phyloP scores from a whole-genome alignment of 2,797 vertebrate genomes.

The Zalophus californianus region DNA sequence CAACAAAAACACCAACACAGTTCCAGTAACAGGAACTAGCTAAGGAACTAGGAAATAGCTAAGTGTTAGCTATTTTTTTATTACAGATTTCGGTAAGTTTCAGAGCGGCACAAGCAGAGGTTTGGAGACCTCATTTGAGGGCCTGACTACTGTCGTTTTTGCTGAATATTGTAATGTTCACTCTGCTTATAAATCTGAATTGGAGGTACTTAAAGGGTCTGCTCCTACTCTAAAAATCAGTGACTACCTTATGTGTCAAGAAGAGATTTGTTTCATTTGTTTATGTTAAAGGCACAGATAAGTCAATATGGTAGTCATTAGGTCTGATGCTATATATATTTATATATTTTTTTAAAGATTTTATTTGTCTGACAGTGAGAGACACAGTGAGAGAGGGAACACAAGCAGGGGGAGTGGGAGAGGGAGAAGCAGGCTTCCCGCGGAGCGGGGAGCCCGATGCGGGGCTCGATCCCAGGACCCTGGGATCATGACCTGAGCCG shows the following conservation, averaged over 20 bases:
- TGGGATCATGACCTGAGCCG: too few species aligned
- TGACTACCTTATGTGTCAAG: background rate
- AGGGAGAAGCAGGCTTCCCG: too few species aligned
- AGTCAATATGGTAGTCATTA: background rate
- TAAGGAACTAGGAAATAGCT: background rate
- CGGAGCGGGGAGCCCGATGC: too few species aligned
- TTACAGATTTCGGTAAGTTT: background rate
- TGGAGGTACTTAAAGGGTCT: background rate
- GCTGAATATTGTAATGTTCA: background rate
- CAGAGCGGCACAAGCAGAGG: background rate
- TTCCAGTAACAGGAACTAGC: background rate
- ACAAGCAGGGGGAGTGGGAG: too few species aligned
- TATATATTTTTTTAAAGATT: too few species aligned
- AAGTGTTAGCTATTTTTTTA: background rate
- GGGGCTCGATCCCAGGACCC: too few species aligned
- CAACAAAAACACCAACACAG: background rate
- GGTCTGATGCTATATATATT: background rate
- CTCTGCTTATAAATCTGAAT: background rate
- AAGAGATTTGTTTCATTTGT: background rate
- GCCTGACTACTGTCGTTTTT: background rate
- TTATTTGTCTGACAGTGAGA: too few species aligned
- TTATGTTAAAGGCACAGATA: background rate
- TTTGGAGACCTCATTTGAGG: background rate
- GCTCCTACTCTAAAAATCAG: background rate
- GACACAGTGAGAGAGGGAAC: too few species aligned